phyloP scores from a whole-genome alignment of 2,797 vertebrate genomes.

The Malurus leucopterus region DNA sequence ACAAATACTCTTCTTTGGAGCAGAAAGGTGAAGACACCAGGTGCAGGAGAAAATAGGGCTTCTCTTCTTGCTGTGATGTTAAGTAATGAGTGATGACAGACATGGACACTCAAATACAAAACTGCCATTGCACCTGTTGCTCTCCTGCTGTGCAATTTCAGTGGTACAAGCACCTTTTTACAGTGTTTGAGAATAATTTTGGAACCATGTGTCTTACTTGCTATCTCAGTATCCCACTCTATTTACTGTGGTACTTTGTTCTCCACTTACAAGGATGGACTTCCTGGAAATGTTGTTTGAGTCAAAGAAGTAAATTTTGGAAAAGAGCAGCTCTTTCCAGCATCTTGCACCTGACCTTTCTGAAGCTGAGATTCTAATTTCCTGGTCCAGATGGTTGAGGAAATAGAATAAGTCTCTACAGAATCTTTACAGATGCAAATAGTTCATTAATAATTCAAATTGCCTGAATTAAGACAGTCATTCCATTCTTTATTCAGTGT shows the following conservation, averaged over 20 bases:
- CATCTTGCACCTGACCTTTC: slow-evolving; percentile 45
- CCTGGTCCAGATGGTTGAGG: slow-evolving; percentile 49
- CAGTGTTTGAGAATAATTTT: not conserved
- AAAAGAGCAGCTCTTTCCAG: not conserved
- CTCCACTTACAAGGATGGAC: not conserved
- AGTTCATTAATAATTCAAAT: slow-evolving; percentile 67
- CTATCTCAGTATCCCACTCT: not conserved
- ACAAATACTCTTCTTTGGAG: not conserved
- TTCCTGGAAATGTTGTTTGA: not conserved
- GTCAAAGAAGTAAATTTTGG: not conserved
- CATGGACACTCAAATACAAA: not conserved
- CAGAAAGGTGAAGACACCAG: not conserved
- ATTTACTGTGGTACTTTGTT: not conserved
- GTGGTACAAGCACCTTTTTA: not conserved
- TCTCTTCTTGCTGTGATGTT: not conserved
- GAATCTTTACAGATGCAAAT: slow-evolving; percentile 48
- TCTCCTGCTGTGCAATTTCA: not conserved
- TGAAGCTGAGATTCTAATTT: slow-evolving; percentile 44
- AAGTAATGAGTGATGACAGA: not conserved
- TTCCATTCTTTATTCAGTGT: slow-evolving; percentile 65
- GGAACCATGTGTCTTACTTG: not conserved
- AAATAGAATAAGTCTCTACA: slow-evolving; percentile 52
- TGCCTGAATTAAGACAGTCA: slow-evolving; percentile 57
- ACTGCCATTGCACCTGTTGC: not conserved
- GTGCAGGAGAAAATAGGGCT: not conserved